Base-by-base conservation (phyloP, 1,140 invertebrate genomes). In the Pogonognathellus flavescens region DNA sequence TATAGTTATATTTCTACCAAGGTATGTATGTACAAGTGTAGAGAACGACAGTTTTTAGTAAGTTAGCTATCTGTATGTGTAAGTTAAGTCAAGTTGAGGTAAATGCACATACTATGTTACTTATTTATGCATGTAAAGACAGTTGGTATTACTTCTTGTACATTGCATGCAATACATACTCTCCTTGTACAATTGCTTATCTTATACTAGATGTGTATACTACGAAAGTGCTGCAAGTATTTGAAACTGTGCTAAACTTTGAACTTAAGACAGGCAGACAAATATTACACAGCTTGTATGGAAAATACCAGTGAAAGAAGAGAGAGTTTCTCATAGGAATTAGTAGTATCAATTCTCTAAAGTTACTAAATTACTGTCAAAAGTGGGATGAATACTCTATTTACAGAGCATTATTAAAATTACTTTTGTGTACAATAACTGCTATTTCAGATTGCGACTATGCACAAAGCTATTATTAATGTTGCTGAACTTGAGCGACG, bases 251-350 rank as follows among this genome's bases (percentile, higher is more conserved):
- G 41, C 70, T 76, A 76, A 76, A 31, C 22, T 76, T 76, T 76
- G 70, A 76, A 76, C 70, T 76, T 76, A 76, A 76, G 41, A 76
- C 70, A 66, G 62, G 25, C 22, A 66, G 62, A 66, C 62, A 66
- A 13, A 66, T 25, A 66, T 66, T 25, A 66, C 70, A 31, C 25
- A 49, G 25, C n/a, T n/a, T 14, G 53, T 57, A 57, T 9, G 10
- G 53, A 13, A 72, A 49, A 31, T 66, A 66, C 20, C 20, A 76
- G 41, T n/a, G 70, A 31, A 76, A 76, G 70, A 76, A 76, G 70
- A 76, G 70, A 76, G 70, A 76, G 70, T 76, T 76, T 76, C 70
- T 25, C 70, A 76, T 76, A 76, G 49, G 70, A 76, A 76, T 76
- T 76, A 76, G 62, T 25, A 66, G 22, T 76, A 76, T 76, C 41